Evolutionary conservation across 2,888 invertebrate species (phyloP).

Genomic region (Amphimallon solstitiale): DNA sequence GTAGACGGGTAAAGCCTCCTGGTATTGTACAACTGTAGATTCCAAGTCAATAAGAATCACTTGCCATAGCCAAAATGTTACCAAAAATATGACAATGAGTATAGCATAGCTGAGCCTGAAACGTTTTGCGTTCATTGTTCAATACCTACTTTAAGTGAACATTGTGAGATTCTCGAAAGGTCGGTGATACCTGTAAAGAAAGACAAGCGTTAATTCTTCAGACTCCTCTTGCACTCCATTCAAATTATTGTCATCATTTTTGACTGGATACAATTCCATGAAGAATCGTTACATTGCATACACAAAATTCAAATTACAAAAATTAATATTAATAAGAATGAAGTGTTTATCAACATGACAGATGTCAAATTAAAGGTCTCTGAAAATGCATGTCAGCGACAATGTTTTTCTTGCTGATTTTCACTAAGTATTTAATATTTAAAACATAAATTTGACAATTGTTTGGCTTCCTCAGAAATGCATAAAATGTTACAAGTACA

Average conservation of each 20-base stretch:
- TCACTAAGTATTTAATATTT: no score
- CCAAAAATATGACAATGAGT: conserved; percentile 41
- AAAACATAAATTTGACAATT: no score
- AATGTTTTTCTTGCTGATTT: no score
- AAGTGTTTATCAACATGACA: no score
- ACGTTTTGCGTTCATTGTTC: conserved; percentile 51
- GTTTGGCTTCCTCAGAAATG: no score
- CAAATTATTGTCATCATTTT: background rate
- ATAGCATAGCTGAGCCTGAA: conserved; percentile 47
- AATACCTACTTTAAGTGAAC: conserved; percentile 10
- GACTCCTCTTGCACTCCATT: background rate
- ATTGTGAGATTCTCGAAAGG: conserved; percentile 8
- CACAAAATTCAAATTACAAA: no score
- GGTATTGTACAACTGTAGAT: background rate
- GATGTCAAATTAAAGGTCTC: no score
- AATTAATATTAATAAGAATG: no score
- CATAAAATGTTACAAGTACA: no score
- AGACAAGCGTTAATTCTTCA: background rate
- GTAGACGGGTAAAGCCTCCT: conserved; percentile 43
- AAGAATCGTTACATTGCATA: no score
- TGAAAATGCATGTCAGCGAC: no score
- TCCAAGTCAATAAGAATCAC: conserved; percentile 28
- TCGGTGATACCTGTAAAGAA: conserved; percentile 27
- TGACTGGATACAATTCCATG: no score
- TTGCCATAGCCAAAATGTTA: conserved; percentile 48